A percentile compares a stretch with the other conserved stretches of the same genome.
These are phyloP conservation scores for Trachemys scripta DNA, from an alignment of 2,113 vertebrate genomes.

Conservation along the genomic window DNA sequence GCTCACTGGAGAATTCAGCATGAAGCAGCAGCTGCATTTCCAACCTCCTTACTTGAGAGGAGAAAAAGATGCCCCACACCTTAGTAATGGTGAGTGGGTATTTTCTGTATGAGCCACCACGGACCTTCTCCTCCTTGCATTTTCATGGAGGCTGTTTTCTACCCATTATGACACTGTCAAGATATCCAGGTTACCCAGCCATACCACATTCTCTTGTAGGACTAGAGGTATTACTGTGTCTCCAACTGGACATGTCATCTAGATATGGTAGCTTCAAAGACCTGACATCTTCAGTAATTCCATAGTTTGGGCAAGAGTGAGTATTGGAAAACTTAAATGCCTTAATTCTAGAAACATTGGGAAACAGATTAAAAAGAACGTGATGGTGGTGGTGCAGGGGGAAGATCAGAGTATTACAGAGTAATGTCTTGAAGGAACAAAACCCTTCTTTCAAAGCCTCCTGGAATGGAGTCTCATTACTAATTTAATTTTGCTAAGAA, in stretches of 20 bases:
- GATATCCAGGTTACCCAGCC: too few species aligned
- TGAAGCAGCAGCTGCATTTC: neutral
- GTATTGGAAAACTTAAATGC: neutral
- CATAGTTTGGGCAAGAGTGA: neutral
- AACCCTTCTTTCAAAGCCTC: neutral
- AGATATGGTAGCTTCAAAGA: neutral
- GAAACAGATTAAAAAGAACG: neutral
- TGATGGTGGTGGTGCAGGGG: neutral
- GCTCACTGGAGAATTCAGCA: neutral
- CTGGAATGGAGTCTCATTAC: neutral
- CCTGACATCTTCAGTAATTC: neutral
- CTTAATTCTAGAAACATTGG: neutral
- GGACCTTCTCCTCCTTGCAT: neutral
- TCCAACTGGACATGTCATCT: too few species aligned
- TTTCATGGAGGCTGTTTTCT: neutral
- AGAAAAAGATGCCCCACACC: neutral
- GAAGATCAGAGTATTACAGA: neutral
- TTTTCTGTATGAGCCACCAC: neutral
- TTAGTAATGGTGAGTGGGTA: neutral
- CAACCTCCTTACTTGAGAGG: neutral
- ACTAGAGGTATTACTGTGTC: too few species aligned
- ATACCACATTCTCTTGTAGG: too few species aligned
- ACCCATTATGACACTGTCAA: neutral
- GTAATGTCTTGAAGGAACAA: neutral
- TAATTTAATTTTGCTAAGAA: neutral